Evolutionary conservation across 1,140 invertebrate species (phyloP), one percentile per base, ranked within the genome.

Genomic region (Oryzaephilus surinamensis): DNA sequence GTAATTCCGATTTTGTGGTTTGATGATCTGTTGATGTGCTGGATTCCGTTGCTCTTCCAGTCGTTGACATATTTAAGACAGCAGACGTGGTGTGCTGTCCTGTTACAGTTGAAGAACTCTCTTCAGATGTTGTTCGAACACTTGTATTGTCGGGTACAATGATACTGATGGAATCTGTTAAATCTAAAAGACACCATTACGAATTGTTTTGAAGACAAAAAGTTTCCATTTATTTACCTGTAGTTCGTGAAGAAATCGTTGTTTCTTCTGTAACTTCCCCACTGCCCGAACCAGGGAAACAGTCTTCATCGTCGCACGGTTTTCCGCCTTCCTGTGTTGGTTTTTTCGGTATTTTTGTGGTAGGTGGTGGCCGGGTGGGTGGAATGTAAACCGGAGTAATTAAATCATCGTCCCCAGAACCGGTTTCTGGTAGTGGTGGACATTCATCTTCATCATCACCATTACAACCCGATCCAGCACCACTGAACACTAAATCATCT

Each of bases 341-440:
- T 38, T 55, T 58, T n/a, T 36, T 41, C 8, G 52, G 45, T 49
- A 69, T 76, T 28, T 67, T 70, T 40, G 60, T 55, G 7, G 67
- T 70, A 10, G 74, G 73, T 12, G 83, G 78, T 38, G 79, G 72
- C 44, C 74, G 73, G 14, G 86, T 88, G 3, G 84, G 79, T 12
- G 87, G 83, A 8, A 88, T 81, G 63, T 91, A 92, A 0, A 92
- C 86, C 0, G 89, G 89, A 0, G 89, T 94, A 33, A 94, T 91
- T 10, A 94, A 70, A 57, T 93, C 87, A 59, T 91, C 87, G 53
- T 84, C 84, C 30, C 84, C 84, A 33, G 81, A 80, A 21, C 81
- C 82, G 10, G 79, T 74, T 48, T 88, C 84, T 32, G 83, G 84
- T 23, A 83, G 70, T 5, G 85, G 84, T 17, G 81, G 84, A 50